Conservation (phyloP, 2,797 vertebrate species). For the Malurus splendens region DNA sequence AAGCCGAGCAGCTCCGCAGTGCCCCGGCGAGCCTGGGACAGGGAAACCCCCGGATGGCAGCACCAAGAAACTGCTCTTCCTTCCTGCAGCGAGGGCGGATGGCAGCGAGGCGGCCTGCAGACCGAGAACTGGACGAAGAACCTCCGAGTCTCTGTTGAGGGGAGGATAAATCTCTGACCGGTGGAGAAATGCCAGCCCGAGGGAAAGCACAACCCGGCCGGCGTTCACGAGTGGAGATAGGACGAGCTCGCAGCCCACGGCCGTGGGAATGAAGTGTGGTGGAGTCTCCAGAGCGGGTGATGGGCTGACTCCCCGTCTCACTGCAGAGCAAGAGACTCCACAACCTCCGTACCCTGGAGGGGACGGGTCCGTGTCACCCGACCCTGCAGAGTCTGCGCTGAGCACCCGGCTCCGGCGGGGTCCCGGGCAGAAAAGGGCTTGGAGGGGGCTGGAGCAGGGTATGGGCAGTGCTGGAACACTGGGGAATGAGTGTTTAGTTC, state of each 20-base stretch:
- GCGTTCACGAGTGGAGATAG: fast-evolving
- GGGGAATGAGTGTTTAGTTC: background rate
- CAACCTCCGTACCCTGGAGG: background rate
- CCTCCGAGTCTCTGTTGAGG: background rate
- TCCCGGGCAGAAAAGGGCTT: background rate
- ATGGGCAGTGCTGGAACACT: background rate
- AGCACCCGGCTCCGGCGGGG: background rate
- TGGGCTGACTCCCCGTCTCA: fast-evolving
- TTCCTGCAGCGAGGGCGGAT: fast-evolving
- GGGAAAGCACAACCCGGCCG: fast-evolving
- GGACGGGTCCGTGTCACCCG: fast-evolving
- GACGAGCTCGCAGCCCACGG: fast-evolving
- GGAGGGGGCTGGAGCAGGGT: too few species aligned
- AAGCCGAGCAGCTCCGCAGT: fast-evolving
- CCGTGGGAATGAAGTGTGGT: fast-evolving
- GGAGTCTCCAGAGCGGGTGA: fast-evolving
- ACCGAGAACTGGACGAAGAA: fast-evolving
- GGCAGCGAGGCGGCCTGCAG: background rate
- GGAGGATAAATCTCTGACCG: background rate
- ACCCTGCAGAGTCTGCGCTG: fast-evolving
- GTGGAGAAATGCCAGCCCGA: background rate
- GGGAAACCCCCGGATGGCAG: fast-evolving
- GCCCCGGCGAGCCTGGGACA: fast-evolving
- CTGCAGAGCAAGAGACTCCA: background rate
- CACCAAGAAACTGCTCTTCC: background rate